phyloP scores from a whole-genome alignment of 1,140 invertebrate genomes.

The Saccostrea cuccullata region DNA sequence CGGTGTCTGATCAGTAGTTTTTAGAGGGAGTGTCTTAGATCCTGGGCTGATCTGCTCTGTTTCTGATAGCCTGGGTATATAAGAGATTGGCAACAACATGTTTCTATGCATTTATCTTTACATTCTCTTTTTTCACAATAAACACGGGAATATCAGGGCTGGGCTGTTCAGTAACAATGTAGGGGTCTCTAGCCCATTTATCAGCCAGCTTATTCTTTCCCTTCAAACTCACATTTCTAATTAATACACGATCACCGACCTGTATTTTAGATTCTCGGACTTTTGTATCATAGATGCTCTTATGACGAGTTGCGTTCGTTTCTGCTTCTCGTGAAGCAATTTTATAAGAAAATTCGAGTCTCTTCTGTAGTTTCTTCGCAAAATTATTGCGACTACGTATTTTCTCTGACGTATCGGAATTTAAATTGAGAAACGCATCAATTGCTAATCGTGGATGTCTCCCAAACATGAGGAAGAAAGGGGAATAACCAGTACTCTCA shows the following conservation, averaged over 20 bases:
- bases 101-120: constrained; percentile 17
- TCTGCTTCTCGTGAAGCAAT: not conserved
- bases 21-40: not conserved
- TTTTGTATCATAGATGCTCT: constrained; percentile 8
- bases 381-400: not conserved
- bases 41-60: not conserved
- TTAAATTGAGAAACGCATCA: constrained; percentile 49
- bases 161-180: too few species aligned
- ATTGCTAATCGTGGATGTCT: constrained; percentile 54
- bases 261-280: constrained; percentile 7
- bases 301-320: constrained; percentile 6
- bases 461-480: constrained; percentile 59
- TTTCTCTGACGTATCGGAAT: not conserved
- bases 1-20: too few species aligned
- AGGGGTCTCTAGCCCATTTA: too few species aligned
- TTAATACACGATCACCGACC: not conserved
- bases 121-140: not conserved
- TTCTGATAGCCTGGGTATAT: not conserved
- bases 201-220: too few species aligned
- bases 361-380: constrained; percentile 21
- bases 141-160: too few species aligned
- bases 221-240: too few species aligned
- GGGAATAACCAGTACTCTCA: constrained; percentile 54
- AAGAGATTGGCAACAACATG: constrained; percentile 40
- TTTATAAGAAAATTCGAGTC: constrained; percentile 42